A percentile compares a stretch with the other conserved stretches of the same genome.
Conservation (phyloP, 2,797 vertebrate species). For the Catostomus latipinnis region DNA sequence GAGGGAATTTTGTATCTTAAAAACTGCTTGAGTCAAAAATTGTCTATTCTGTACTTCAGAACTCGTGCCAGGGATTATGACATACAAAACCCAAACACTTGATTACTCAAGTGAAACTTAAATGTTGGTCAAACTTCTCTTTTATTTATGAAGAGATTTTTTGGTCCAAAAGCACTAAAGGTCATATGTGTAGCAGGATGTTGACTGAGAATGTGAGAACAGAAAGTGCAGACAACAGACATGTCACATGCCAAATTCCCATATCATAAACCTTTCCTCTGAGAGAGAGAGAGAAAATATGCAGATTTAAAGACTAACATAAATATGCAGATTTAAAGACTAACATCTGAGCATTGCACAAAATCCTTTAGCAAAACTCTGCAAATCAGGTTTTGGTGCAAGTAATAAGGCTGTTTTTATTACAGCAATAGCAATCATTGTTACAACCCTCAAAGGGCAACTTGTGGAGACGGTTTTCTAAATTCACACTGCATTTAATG, state of each 20-base stretch:
- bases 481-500: conserved; percentile 9
- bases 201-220: conserved; percentile 34
- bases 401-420: conserved; percentile 3
- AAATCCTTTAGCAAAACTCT: neutral
- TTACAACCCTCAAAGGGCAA: conserved; percentile 10
- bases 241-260: conserved; percentile 13
- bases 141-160: neutral
- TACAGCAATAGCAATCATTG: conserved; percentile 29
- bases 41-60: neutral
- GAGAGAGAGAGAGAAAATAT: too few relatives aligned
- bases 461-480: conserved; percentile 7
- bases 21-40: neutral
- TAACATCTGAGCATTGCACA: neutral
- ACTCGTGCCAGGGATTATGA: conserved; percentile 18
- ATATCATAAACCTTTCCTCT: neutral
- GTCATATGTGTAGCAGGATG: conserved; percentile 17
- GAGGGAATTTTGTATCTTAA: conserved; percentile 4
- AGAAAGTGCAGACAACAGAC: conserved; percentile 38
- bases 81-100: conserved; percentile 11
- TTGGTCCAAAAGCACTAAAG: neutral
- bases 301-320: neutral
- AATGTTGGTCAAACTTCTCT: conserved; percentile 17
- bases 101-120: conserved; percentile 47
- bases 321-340: neutral
- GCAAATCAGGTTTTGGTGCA: neutral